phyloP scores from a whole-genome alignment of 1,140 invertebrate species.

The Drosophila suzukii region DNA sequence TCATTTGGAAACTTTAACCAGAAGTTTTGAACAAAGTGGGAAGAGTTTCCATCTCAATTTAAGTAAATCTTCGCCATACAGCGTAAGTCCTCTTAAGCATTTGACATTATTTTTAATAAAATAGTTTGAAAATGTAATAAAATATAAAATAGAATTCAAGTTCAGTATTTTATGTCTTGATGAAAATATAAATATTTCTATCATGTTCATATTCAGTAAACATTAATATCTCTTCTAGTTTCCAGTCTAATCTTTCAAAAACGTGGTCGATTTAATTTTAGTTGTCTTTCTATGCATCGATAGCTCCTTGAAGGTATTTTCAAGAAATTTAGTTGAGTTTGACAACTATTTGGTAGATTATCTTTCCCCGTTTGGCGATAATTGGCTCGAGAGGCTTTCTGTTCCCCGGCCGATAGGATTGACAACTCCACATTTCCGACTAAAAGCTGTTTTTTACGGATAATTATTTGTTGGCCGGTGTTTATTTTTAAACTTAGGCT shows the following conservation, averaged over 20 bases:
- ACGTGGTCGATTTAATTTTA: background rate
- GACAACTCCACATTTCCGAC: constrained; percentile 19
- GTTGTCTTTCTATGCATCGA: background rate
- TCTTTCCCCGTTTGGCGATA: constrained; percentile 21
- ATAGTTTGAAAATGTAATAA: too few relatives aligned
- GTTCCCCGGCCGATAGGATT: constrained; percentile 22
- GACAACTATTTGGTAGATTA: constrained; percentile 26
- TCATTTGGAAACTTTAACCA: background rate
- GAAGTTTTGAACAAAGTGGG: background rate
- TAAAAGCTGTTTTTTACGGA: constrained; percentile 13
- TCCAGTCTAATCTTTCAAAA: background rate
- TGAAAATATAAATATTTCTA: too few relatives aligned
- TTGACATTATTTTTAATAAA: too few relatives aligned
- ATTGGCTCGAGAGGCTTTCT: constrained; percentile 25
- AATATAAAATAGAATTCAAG: too few relatives aligned
- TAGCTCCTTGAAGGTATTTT: background rate
- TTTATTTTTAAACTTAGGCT: constrained; percentile 24
- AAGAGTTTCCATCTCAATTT: too few relatives aligned
- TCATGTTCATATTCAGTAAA: too few relatives aligned
- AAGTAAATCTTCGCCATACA: too few relatives aligned
- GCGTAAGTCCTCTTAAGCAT: too few relatives aligned
- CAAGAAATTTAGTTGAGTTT: constrained; percentile 8
- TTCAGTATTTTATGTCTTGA: too few relatives aligned
- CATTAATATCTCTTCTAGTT: too few relatives aligned
- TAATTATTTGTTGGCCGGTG: constrained; percentile 7